phyloP scores from a whole-genome alignment of 1,140 invertebrate species.

The Dendroctonus ponderosae region DNA sequence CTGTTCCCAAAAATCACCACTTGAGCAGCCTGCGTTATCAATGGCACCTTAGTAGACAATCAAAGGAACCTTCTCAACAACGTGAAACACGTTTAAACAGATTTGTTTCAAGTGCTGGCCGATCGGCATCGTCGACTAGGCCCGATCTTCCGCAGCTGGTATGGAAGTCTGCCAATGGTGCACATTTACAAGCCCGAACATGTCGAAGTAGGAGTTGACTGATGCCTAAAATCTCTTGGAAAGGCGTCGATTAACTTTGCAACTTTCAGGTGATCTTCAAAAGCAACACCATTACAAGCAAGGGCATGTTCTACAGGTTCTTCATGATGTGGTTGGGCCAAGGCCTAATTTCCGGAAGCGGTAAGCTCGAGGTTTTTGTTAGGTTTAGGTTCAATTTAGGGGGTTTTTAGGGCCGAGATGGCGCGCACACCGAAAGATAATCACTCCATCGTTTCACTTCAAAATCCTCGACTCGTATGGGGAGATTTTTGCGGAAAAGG shows the following conservation, averaged over 20 bases:
- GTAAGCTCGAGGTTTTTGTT: slow-evolving; percentile 47
- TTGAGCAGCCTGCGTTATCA: too few species aligned
- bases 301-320: slow-evolving; percentile 58
- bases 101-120: too few species aligned
- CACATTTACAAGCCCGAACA: slow-evolving; percentile 44
- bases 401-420: not conserved
- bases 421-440: slow-evolving; percentile 32
- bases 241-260: too few species aligned
- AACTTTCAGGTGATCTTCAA: slow-evolving; percentile 50
- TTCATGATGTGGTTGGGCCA: slow-evolving; percentile 57
- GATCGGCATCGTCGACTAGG: slow-evolving; percentile 5
- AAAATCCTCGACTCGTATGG: slow-evolving; percentile 84
- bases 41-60: too few species aligned
- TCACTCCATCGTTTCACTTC: slow-evolving; percentile 91
- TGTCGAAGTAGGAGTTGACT: slow-evolving; percentile 32
- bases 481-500: slow-evolving; percentile 77
- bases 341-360: slow-evolving; percentile 56
- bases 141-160: slow-evolving; percentile 42
- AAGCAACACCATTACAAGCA: slow-evolving; percentile 58
- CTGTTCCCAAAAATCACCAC: too few species aligned
- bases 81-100: too few species aligned
- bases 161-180: slow-evolving; percentile 38
- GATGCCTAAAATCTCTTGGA: too few species aligned
- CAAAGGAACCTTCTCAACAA: too few species aligned
- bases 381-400: not conserved